These are phyloP conservation scores for Bombus difficillimus DNA, from an alignment of 1,140 invertebrate genomes.

Conservation along the genomic window DNA sequence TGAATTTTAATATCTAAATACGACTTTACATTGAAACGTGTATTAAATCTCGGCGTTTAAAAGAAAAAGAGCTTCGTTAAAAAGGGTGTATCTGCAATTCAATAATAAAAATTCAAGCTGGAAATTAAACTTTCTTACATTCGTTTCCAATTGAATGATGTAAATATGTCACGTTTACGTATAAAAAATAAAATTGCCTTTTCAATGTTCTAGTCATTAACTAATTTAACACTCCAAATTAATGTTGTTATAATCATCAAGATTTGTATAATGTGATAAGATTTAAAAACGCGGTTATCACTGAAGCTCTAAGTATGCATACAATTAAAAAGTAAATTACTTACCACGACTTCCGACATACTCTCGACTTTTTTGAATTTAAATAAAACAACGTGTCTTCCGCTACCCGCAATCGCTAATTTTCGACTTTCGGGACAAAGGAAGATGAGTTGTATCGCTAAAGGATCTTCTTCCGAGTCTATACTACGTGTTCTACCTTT, in stretches of 20 bases:
- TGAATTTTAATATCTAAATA: not conserved
- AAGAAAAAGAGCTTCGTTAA: not conserved
- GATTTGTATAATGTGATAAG: not conserved
- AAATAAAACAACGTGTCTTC: conserved; percentile 96
- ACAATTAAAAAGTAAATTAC: conserved; percentile 67
- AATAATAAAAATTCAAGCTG: not conserved
- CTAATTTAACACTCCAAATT: not conserved
- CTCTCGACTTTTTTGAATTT: conserved; percentile 96
- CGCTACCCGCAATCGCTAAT: conserved; percentile 94
- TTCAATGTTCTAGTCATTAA: not conserved
- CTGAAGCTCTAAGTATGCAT: not conserved
- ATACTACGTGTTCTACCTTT: conserved; percentile 84
- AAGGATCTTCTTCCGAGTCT: conserved; percentile 91
- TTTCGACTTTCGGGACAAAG: conserved; percentile 96
- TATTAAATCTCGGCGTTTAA: not conserved
- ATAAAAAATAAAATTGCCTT: not conserved
- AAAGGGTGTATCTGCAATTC: not conserved
- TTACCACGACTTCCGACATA: conserved; percentile 92
- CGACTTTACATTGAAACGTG: no score
- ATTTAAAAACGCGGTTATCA: not conserved
- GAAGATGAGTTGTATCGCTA: conserved; percentile 96
- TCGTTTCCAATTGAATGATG: no score
- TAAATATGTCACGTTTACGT: not conserved
- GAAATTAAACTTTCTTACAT: not conserved
- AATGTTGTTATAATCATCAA: not conserved